These are phyloP conservation scores for Melanogrammus aeglefinus DNA, from an alignment of 2,797 vertebrate species.

Conservation along the genomic window DNA sequence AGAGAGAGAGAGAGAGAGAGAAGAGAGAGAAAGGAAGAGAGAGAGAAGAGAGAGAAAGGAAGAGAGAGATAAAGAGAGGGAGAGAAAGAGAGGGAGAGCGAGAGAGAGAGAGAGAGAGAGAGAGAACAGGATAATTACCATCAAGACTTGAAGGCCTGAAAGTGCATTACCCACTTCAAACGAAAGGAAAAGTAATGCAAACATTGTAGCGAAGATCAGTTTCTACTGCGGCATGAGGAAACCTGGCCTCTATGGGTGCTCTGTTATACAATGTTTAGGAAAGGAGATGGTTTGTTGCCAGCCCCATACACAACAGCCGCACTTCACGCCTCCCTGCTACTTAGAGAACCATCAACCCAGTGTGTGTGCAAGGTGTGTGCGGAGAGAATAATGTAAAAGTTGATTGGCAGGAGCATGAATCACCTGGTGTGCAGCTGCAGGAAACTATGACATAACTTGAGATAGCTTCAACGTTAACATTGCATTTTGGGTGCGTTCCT, in stretches of 20 bases:
- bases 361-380: background rate
- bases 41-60: too few species aligned
- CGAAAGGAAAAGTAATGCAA: slow-evolving; percentile 49
- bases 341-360: background rate
- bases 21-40: background rate
- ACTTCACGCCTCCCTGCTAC: background rate
- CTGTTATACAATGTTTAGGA: slow-evolving; percentile 14
- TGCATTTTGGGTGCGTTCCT: background rate
- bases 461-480: background rate
- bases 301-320: background rate
- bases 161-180: slow-evolving; percentile 67
- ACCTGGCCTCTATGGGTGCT: slow-evolving; percentile 18
- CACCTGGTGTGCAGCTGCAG: background rate
- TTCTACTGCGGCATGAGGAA: slow-evolving; percentile 28
- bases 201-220: slow-evolving; percentile 39
- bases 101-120: background rate
- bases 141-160: slow-evolving; percentile 62
- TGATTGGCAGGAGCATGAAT: background rate
- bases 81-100: background rate
- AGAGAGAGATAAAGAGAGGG: background rate
- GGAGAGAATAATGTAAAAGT: background rate
- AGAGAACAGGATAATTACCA: slow-evolving; percentile 66
- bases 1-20: background rate
- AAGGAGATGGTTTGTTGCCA: slow-evolving; percentile 19
- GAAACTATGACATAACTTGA: background rate